Percentiles rank a stretch among this genome's conserved stretches.
Evolutionary conservation across 2,888 invertebrate species (phyloP).

Genomic region (Lumbricus terrestris): DNA sequence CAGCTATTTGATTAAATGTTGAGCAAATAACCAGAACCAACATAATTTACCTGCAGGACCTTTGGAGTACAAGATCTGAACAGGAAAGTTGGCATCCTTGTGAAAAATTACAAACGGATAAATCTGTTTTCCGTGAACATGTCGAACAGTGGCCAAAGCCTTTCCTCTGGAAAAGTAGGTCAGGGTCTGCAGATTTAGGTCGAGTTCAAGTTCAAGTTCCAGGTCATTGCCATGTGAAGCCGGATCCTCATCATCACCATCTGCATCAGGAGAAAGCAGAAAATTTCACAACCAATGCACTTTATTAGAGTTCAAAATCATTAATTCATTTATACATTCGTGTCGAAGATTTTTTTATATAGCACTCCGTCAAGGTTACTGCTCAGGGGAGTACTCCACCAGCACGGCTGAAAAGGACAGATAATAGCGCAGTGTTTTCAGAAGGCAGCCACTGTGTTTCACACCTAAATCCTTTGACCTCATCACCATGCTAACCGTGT

Average conservation of each 20-base stretch:
- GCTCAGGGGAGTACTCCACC: too few species aligned
- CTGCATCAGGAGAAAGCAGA: not conserved
- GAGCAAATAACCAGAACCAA: not conserved
- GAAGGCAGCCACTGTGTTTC: too few species aligned
- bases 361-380: too few species aligned
- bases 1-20: not conserved
- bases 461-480: too few species aligned
- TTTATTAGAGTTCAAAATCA: not conserved
- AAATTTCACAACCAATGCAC: not conserved
- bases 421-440: too few species aligned
- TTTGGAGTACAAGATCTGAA: constrained; percentile 16
- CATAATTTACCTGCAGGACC: constrained; percentile 17
- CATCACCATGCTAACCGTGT: too few species aligned
- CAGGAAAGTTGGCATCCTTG: constrained; percentile 15
- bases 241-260: not conserved
- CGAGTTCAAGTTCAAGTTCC: constrained; percentile 17
- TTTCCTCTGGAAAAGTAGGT: not conserved
- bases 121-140: not conserved
- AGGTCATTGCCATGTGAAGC: not conserved
- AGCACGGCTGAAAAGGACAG: too few species aligned
- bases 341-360: too few species aligned
- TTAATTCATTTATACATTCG: too few species aligned
- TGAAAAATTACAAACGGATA: constrained; percentile 23
- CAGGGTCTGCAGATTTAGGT: not conserved
- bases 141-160: not conserved